Conservation (phyloP, 2,797 vertebrate genomes). For the Cryptoprocta ferox region DNA sequence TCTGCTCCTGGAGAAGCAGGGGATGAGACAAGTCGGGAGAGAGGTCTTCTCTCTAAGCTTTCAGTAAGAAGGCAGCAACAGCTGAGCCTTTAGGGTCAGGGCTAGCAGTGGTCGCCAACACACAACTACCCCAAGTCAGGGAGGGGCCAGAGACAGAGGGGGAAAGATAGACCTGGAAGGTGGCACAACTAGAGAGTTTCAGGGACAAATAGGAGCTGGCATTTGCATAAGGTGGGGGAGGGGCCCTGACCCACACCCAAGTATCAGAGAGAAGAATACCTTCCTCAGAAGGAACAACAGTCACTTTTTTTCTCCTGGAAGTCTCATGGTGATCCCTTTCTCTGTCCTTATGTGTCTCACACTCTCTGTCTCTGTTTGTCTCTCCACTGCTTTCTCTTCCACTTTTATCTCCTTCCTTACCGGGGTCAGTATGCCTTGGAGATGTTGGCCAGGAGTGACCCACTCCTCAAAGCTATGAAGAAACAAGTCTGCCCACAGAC, state of each 20-base stretch:
- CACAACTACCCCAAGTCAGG: not conserved
- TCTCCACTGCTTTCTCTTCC: not conserved
- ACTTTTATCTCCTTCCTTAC: not conserved
- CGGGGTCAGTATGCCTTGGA: not conserved
- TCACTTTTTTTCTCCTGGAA: not conserved
- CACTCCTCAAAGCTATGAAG: not conserved
- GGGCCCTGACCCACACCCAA: not conserved
- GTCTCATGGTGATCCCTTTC: not conserved
- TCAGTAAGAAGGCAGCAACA: not conserved
- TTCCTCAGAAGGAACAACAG: constrained; percentile 30
- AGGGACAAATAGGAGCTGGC: not conserved
- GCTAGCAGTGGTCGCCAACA: not conserved
- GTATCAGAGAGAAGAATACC: not conserved
- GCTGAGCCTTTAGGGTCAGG: not conserved
- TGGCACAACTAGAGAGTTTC: not conserved
- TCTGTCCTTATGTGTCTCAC: not conserved
- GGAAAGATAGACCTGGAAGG: not conserved
- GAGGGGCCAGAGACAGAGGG: not conserved
- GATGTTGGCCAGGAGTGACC: not conserved
- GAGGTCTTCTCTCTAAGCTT: not conserved
- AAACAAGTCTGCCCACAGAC: not conserved
- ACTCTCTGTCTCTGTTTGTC: not conserved
- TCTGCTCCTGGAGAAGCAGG: not conserved
- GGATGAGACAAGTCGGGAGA: not conserved
- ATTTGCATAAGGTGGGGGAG: not conserved